Percentiles rank a stretch among this genome's conserved stretches.
Evolutionary conservation across 2,888 invertebrate genomes (phyloP).

Genomic region (Dolichomitus sp.): DNA sequence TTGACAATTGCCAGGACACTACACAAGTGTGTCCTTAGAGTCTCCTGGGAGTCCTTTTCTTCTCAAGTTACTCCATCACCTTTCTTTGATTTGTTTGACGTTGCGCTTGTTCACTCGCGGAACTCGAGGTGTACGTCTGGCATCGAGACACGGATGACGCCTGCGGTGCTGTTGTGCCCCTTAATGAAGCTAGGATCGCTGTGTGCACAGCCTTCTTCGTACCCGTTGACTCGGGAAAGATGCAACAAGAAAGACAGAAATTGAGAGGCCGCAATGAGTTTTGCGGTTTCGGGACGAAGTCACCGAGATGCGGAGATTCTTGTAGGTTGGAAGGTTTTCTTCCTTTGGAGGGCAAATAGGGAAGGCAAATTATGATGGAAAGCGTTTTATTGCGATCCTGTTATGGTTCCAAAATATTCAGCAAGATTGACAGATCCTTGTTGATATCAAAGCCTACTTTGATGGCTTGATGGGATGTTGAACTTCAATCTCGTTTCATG

Average conservation of each 20-base stretch:
- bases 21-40: background rate
- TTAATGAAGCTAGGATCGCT: constrained; percentile 16
- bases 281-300: constrained; percentile 50
- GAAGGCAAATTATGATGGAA: background rate
- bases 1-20: background rate
- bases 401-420: background rate
- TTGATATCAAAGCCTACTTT: no score
- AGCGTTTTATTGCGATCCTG: background rate
- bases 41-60: background rate
- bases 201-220: background rate
- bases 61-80: constrained; percentile 4
- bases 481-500: no score
- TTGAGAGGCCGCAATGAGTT: constrained; percentile 41
- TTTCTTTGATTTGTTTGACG: background rate
- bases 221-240: background rate
- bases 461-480: no score
- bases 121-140: constrained; percentile 16
- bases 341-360: background rate
- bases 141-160: constrained; percentile 36
- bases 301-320: constrained; percentile 42
- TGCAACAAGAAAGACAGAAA: constrained; percentile 8
- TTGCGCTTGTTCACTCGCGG: background rate
- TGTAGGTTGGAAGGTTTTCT: constrained; percentile 17
- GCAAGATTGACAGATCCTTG: background rate
- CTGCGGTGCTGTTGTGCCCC: constrained; percentile 28